Base-by-base conservation (phyloP, 1,140 invertebrate species). In the Cotesia glomerata region DNA sequence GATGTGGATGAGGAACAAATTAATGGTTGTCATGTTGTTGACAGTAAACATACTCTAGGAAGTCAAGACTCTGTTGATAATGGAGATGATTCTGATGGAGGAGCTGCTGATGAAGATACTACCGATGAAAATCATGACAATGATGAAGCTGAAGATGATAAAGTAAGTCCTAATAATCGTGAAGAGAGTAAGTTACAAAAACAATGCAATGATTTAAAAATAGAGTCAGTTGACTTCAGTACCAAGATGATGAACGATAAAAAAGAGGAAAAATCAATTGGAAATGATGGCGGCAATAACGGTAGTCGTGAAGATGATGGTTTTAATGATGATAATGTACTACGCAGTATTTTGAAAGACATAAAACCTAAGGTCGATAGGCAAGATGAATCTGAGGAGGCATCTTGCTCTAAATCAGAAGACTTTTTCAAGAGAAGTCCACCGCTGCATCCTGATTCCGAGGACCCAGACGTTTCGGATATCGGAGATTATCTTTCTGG, bases 401-500 rank as follows among this genome's bases (percentile, higher is more conserved):
- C 59, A 0, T 73, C 76, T 0, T 74, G 64, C 3, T 71, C 68
- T 5, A 76, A 75, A 7, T 7, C 66, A 1, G 75, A 73, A 0
- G 54, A 62, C 13, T 61, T 61, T 18, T 16, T 18, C 5, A 72
- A 56, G 16, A 52, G 71, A 8, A 52, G 63, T 34, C 58, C 69
- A 64, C 52, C 69, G 7, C 34, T 71, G 2, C 26, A 71, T 35
- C 49, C 74, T 1, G 80, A 79, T 16, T 75, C 73, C 1, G 73
- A 88, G 84, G 74, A 82, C 16, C 79, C 78, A 0, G 78, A 82
- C 2, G 76, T 77, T 3, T 79, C 78, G 0, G 76, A 84, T 34
- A 79, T 79, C 5, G 77, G 76, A 0, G 78, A 81, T 65, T 82
- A 81, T 64, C 69, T 78, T 3, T 77, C 79, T 0, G 78, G 83